Base-by-base conservation (phyloP, 2,888 invertebrate species). In the Mycalesis mineus region DNA sequence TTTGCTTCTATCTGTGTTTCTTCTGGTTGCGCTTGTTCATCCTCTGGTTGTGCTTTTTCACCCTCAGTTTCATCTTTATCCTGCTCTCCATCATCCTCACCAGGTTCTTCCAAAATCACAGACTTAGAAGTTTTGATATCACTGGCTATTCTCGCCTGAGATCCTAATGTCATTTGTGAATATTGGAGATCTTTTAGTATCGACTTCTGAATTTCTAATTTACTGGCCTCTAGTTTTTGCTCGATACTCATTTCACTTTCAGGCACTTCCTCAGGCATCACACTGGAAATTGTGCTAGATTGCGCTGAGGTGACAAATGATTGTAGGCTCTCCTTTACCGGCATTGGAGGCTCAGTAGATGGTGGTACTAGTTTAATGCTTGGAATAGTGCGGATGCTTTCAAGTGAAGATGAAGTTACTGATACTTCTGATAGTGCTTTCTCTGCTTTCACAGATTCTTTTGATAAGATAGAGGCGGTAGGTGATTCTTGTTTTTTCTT, bases 171-270 rank as follows among this genome's bases (percentile, higher is more conserved):
- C 58, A 70, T 68, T 57, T 82, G 76, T 2, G 86, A 83, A 39
- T 77, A 75, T 4, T 75, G 79, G 33, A 88, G 70, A 58, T 86
- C 88, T 68, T 79, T 83, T 71, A 89, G 74, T 55, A 89, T 78
- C 13, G 87, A 85, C 63, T 78, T 88, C 58, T 83, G 84, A 47
- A 82, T 78, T 59, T 86, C 82, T 7, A 78, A 36, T 65, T 82
- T 88, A 63, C 88, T 87, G 0, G 69, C 66, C 48, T 74, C 83
- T 5, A 87, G 62, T 61, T 73, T 64, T 60, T 78, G 78, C 8
- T 77, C 76, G 0, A 87, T 71, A 40, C 81, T 78, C 59, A 68
- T 69, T 48, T 68, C 57, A 14, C 65, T 65, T 14, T 67, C 71
- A 15, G 67, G 69, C 11, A 72, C 72, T 14, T 77, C 76, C 51